Conservation (phyloP, 2,797 vertebrate genomes). For the Brachyalestes nurse region DNA sequence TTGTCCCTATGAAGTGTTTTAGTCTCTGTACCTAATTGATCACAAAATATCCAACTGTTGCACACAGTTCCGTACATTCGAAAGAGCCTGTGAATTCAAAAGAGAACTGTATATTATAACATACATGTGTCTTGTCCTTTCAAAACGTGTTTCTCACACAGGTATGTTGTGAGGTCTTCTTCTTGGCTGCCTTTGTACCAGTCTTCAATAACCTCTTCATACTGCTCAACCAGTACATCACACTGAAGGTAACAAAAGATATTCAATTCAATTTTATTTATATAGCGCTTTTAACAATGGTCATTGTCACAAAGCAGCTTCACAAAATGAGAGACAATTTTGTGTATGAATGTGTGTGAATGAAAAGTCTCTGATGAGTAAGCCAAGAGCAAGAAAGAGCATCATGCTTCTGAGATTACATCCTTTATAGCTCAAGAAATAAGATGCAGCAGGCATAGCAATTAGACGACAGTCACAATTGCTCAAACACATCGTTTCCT, state of each 20-base stretch:
- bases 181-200: conserved; percentile 94
- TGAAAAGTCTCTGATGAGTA: too few relatives aligned
- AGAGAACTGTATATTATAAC: conserved; percentile 9
- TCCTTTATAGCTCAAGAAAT: neutral
- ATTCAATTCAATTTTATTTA: too few relatives aligned
- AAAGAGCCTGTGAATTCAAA: neutral
- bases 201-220: conserved; percentile 94
- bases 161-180: conserved; percentile 88
- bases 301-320: too few relatives aligned
- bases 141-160: conserved; percentile 92
- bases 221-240: conserved; percentile 90
- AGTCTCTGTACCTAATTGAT: neutral
- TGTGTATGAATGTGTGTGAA: too few relatives aligned
- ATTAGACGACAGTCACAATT: neutral
- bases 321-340: too few relatives aligned
- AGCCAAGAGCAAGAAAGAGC: neutral
- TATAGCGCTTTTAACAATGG: too few relatives aligned
- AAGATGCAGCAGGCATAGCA: neutral
- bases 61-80: too few relatives aligned
- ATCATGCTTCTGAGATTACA: neutral
- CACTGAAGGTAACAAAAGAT: conserved; percentile 76
- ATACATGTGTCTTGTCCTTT: conserved; percentile 89
- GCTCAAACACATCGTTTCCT: neutral
- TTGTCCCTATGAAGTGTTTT: too few relatives aligned
- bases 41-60: neutral